A percentile compares a stretch with the other conserved stretches of the same genome.
phyloP scores from a whole-genome alignment of 2,888 invertebrate species.

The Agrochola circellaris region DNA sequence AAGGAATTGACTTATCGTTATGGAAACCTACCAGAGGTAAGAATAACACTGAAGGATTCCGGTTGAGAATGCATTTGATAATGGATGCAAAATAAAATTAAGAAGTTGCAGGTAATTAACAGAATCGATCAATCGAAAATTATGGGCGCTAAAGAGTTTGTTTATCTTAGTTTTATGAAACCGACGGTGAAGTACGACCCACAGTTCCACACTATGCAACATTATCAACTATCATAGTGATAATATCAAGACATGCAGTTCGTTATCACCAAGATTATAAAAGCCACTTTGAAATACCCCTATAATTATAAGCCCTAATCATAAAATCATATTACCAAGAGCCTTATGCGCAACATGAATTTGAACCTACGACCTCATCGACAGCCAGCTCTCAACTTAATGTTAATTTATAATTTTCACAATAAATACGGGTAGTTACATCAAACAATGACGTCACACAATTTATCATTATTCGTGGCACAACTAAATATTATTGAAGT shows the following conservation, averaged over 20 bases:
- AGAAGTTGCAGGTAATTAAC: too few relatives aligned
- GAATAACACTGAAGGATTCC: neutral
- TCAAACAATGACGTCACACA: slow-evolving; percentile 57
- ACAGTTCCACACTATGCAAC: neutral
- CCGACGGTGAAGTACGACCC: too few relatives aligned
- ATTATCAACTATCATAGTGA: neutral
- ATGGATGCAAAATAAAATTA: neutral
- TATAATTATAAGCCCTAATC: slow-evolving; percentile 27
- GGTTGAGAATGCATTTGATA: neutral
- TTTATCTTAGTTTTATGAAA: too few relatives aligned
- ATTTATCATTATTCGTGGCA: slow-evolving; percentile 65
- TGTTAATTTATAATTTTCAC: slow-evolving; percentile 43
- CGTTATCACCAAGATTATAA: slow-evolving; percentile 7
- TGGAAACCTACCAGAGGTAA: neutral
- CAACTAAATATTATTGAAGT: slow-evolving; percentile 67
- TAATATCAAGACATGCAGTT: neutral
- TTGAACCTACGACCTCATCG: slow-evolving; percentile 24
- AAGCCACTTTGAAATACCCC: slow-evolving; percentile 17
- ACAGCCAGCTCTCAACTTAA: slow-evolving; percentile 20
- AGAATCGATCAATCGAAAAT: too few relatives aligned
- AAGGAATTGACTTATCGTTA: too few relatives aligned
- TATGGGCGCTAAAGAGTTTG: too few relatives aligned
- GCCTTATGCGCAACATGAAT: slow-evolving; percentile 20
- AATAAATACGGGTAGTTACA: slow-evolving; percentile 48
- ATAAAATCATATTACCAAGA: slow-evolving; percentile 20